Base-by-base conservation (phyloP, 2,797 vertebrate genomes). In the Thripadectes ignobilis region DNA sequence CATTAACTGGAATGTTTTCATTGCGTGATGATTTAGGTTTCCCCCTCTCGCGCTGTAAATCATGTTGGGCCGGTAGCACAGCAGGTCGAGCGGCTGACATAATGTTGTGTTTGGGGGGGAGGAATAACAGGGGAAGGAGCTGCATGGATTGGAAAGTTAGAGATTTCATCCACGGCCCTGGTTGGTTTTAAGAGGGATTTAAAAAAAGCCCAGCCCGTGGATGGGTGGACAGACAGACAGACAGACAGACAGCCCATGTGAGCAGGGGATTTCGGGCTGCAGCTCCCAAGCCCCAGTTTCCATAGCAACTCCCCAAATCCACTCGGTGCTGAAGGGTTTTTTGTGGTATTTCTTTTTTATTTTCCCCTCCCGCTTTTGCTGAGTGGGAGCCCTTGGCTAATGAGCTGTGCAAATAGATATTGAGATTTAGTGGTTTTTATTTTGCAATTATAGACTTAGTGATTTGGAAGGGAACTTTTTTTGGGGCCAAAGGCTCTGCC, bases 1-100 rank as follows among this genome's bases (percentile, higher is more conserved):
- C 97, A 96, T 98, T 97, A 97, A 94, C 97, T 97, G 96, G 95
- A 97, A 97, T 97, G 97, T 97, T 98, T 98, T 97, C 97, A 96
- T 97, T 97, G 96, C 95, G 93, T 67, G 95, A 96, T 97, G 97
- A 98, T 98, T 97, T 97, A 98, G 96, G 93, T 92, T 96, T 97
- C 95, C 96, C 97, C 96, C 96, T 96, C 93, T 79, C 95, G 80
- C 90, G 1, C 34, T 97, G 97, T 98, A 98, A 98, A 98, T 98
- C 97, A 98, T 52, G 71, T 65, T 77, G 95, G 95, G 94, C 95
- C 89, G 22, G 95, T 62, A 95, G 92, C 96, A 20, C 92, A 89
- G 89, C 90, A 78, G 96, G 97, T 96, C 93, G 94, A 92, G 78
- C 49, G 96, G 66, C 95, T 96, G 96, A 97, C 88, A 39, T 54